Percentiles rank a stretch among this genome's conserved stretches.
These are phyloP conservation scores for Eonycteris spelaea DNA, from an alignment of 2,113 vertebrate species.

Conservation along the genomic window DNA sequence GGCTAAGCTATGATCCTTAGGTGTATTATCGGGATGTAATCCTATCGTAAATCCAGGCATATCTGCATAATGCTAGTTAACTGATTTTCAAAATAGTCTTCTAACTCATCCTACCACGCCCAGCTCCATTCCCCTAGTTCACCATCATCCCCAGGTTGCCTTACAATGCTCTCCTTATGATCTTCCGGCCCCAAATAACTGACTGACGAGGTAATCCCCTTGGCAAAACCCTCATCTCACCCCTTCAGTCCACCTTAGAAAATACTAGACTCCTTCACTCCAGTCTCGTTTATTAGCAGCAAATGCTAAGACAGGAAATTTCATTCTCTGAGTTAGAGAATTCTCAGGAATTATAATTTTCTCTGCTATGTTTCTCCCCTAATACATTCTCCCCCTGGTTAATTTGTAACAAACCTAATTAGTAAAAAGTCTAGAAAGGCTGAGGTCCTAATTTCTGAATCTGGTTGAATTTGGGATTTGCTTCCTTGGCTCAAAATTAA, in stretches of 20 bases:
- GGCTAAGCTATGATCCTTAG: not conserved
- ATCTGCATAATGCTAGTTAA: not conserved
- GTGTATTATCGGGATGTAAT: not conserved
- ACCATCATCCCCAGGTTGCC: not conserved
- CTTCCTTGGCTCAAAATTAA: slow-evolving; percentile 42
- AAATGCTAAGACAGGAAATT: not conserved
- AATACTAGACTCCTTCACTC: not conserved
- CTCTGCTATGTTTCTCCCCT: not conserved
- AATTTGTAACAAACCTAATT: slow-evolving; percentile 30
- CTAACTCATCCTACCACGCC: not conserved
- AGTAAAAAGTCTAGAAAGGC: slow-evolving; percentile 17
- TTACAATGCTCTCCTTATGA: not conserved
- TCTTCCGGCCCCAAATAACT: not conserved
- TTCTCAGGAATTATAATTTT: slow-evolving; percentile 12
- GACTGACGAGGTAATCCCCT: not conserved
- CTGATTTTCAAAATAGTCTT: not conserved
- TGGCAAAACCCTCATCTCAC: not conserved
- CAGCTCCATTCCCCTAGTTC: not conserved
- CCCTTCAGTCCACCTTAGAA: not conserved
- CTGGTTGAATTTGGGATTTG: slow-evolving; percentile 54
- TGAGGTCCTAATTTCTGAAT: slow-evolving; percentile 55
- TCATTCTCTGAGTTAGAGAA: not conserved
- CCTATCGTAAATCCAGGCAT: not conserved
- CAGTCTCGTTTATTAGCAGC: not conserved
- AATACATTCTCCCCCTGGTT: not conserved